Evolutionary conservation across 2,888 invertebrate species (phyloP).

Genomic region (Nemurella pictetii): DNA sequence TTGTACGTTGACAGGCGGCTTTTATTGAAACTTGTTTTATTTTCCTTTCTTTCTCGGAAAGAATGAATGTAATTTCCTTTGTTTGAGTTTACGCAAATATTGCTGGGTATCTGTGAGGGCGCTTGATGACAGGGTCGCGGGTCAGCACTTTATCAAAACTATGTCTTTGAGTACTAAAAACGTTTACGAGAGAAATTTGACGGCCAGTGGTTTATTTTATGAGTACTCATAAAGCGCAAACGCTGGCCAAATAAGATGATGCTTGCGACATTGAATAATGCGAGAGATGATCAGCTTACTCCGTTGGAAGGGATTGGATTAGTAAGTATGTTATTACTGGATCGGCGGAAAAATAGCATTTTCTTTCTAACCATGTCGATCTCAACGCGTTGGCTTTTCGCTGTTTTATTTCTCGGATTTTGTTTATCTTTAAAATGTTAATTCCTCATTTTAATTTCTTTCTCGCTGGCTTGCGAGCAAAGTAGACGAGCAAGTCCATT

Average conservation of each 20-base stretch:
- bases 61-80: not conserved
- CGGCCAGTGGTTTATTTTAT: not conserved
- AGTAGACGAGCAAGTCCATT: not conserved
- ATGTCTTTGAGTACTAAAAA: not conserved
- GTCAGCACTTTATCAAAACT: not conserved
- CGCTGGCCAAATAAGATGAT: not conserved
- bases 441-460: not conserved
- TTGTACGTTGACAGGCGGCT: not conserved
- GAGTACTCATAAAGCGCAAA: not conserved
- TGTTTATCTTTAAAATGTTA: not conserved
- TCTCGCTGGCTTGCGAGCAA: not conserved
- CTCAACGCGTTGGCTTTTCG: not conserved
- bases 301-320: no score
- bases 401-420: not conserved
- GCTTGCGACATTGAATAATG: not conserved
- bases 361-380: not conserved
- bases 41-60: not conserved
- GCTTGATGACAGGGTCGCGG: no score
- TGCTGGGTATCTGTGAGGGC: not conserved
- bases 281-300: not conserved
- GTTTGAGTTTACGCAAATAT: not conserved
- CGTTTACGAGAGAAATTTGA: not conserved
- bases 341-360: not conserved
- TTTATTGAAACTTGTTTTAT: not conserved
- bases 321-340: not conserved